Base-by-base conservation (phyloP, 2,113 vertebrate species). In the Saccopteryx leptura region DNA sequence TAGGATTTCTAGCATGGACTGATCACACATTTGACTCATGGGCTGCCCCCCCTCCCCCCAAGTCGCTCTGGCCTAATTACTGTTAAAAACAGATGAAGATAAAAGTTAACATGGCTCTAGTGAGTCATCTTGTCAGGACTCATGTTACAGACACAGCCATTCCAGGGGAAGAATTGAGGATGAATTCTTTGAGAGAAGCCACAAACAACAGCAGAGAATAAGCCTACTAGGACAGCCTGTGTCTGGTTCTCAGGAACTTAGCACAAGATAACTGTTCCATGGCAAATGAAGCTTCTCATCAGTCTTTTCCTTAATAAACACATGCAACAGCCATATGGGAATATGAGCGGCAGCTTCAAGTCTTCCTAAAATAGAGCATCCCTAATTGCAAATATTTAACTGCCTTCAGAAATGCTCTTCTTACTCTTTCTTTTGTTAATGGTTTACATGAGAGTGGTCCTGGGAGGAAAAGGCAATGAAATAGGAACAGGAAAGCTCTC, bases 31-130 rank as follows among this genome's bases (percentile, higher is more conserved):
- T 95, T 84, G 95, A 94, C 94, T 97, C 92, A 48, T 24, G 81
- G 21, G 46, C 69, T 63, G 66, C 33, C 75, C 91, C 96, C 92
- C 60, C 96, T 91, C 60, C 84, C 90, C 96, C 92, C 24, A 95
- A 97, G 94, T 96, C 21, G 2, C 91, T 97, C 79, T 90, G 93
- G 93, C 61, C 96, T 97, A 97, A 97, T 98, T 98, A 95, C 97
- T 98, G 89, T 95, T 94, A 96, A 97, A 90, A 98, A 96, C 95
- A 97, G 96, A 98, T 97, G 98, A 98, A 98, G 98, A 97, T 98
- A 97, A 98, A 97, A 96, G 94, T 96, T 93, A 96, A 96, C 92
- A 91, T 60, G 63, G 95, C 88, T 95, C 81, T 75, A 87, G 80
- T 95, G 98, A 98, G 95, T 97, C 98, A 98, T 89, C 96, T 75